These are phyloP conservation scores for Mycetomoellerius zeteki DNA, from an alignment of 1,140 invertebrate genomes.

Conservation along the genomic window DNA sequence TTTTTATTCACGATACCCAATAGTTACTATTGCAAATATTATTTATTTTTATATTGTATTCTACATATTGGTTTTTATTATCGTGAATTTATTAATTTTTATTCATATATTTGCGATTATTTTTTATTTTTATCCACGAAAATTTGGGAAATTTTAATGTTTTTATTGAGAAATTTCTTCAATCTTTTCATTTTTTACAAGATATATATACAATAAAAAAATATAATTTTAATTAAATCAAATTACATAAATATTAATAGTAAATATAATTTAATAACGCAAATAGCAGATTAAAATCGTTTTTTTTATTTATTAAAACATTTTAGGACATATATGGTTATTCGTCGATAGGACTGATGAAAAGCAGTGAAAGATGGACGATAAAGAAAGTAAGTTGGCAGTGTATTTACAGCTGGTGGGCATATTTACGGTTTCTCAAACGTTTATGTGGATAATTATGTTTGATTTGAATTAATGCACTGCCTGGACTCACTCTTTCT, in stretches of 20 bases:
- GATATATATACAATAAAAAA: background rate
- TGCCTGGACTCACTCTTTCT: background rate
- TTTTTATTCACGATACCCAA: background rate
- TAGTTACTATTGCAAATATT: background rate
- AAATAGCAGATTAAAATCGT: background rate
- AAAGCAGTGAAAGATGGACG: constrained; percentile 31
- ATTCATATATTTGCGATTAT: background rate
- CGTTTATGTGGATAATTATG: constrained; percentile 73
- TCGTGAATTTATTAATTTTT: background rate
- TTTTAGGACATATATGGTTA: background rate
- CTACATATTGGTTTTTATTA: background rate
- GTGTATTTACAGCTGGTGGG: constrained; percentile 61
- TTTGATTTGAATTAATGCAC: constrained; percentile 71
- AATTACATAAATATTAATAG: background rate
- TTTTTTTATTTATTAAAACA: background rate
- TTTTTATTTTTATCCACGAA: background rate
- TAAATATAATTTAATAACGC: constrained; percentile 23
- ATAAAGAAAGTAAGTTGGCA: background rate
- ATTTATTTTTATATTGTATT: background rate
- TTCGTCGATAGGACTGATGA: background rate
- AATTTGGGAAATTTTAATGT: background rate
- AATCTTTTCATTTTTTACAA: background rate
- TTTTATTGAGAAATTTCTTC: background rate
- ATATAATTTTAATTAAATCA: background rate
- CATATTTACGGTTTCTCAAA: constrained; percentile 62